These are phyloP conservation scores for Rhynchomys soricoides DNA, from an alignment of 2,113 vertebrate genomes.

Conservation along the genomic window DNA sequence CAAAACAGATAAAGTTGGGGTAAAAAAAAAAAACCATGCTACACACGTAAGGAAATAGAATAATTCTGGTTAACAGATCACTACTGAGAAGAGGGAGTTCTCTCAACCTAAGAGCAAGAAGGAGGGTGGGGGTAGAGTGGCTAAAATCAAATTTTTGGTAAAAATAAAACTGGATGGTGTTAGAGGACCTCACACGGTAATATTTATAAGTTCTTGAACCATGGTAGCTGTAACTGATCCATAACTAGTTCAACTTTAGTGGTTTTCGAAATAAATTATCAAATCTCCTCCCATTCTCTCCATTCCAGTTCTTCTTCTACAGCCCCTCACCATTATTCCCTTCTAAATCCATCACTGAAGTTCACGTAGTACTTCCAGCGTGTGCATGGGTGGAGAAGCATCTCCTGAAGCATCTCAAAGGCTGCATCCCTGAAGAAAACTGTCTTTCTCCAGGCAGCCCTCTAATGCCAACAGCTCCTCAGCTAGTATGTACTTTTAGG, in stretches of 20 bases:
- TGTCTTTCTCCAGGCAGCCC: not conserved
- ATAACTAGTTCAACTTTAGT: not conserved
- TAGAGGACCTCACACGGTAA: not conserved
- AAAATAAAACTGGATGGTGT: slow-evolving; percentile 25
- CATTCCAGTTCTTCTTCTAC: not conserved
- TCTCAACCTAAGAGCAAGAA: not conserved
- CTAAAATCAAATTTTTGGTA: not conserved
- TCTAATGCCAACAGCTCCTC: not conserved
- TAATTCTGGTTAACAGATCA: not conserved
- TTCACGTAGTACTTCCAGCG: no score
- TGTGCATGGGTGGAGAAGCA: not conserved
- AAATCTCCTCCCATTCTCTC: not conserved
- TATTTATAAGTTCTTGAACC: slow-evolving; percentile 36
- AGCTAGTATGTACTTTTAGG: not conserved
- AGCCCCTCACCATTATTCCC: not conserved
- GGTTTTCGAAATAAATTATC: not conserved
- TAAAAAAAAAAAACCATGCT: not conserved
- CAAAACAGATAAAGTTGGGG: not conserved
- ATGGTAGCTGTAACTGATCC: not conserved
- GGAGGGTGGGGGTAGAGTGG: not conserved
- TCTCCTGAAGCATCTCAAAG: not conserved
- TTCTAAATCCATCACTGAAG: not conserved
- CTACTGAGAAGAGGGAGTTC: not conserved
- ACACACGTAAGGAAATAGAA: not conserved
- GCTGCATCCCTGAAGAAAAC: not conserved